phyloP scores from a whole-genome alignment of 2,888 invertebrate genomes.

The Noctua janthe region DNA sequence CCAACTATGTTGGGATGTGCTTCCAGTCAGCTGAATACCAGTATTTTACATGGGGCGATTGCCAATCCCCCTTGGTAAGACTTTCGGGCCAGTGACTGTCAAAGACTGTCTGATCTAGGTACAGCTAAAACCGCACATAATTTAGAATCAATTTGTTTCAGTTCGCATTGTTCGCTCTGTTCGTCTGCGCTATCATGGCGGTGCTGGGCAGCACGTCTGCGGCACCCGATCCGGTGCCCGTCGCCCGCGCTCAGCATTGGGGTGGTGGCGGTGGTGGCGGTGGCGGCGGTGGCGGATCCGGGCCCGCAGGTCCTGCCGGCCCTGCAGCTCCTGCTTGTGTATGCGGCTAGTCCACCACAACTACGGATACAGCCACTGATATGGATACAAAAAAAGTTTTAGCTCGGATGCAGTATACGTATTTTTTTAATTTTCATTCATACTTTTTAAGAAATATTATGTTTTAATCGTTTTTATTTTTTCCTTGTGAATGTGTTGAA shows the following conservation, averaged over 20 bases:
- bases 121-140: not conserved
- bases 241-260: conserved; percentile 2
- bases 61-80: not conserved
- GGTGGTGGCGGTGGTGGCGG: not conserved
- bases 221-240: not conserved
- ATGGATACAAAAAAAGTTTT: not conserved
- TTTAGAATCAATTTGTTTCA: conserved; percentile 8
- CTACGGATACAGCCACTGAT: not conserved
- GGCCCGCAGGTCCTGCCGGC: not conserved
- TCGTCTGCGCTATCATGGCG: conserved; percentile 19
- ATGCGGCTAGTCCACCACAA: not conserved
- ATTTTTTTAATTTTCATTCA: no score
- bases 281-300: not conserved
- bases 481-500: not conserved
- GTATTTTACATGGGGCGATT: not conserved
- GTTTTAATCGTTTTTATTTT: not conserved
- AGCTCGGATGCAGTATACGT: not conserved
- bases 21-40: not conserved
- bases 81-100: not conserved
- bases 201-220: conserved; percentile 4
- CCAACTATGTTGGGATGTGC: not conserved
- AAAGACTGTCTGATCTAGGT: not conserved
- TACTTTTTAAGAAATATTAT: not conserved
- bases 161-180: conserved; percentile 24
- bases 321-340: conserved; percentile 20